A percentile compares a stretch with the other conserved stretches of the same genome.
phyloP scores from a whole-genome alignment of 2,888 invertebrate genomes.

The Clunio marinus region DNA sequence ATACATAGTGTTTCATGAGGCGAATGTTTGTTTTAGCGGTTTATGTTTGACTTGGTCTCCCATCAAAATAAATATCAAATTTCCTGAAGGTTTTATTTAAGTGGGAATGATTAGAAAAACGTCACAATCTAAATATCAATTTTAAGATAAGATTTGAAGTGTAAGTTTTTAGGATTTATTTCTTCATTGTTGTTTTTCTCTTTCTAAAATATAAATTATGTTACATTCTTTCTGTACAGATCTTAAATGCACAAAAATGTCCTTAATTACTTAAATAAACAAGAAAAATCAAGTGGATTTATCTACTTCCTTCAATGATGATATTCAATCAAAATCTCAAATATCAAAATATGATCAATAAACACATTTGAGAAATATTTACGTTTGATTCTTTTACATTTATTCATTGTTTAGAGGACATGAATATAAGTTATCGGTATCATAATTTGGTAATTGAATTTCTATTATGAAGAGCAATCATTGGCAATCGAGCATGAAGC shows the following conservation, averaged over 20 bases:
- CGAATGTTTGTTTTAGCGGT: constrained; percentile 3
- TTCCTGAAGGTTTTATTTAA: constrained; percentile 23
- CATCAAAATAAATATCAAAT: constrained; percentile 37
- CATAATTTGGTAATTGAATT: constrained; percentile 27
- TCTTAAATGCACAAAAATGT: too few species aligned
- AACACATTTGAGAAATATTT: background rate
- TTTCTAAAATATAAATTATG: too few species aligned
- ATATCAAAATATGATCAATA: constrained; percentile 24
- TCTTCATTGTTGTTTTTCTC: too few species aligned
- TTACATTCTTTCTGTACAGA: too few species aligned
- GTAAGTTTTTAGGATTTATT: too few species aligned
- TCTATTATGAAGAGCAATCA: background rate
- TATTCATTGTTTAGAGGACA: constrained; percentile 1
- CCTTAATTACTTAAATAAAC: constrained; percentile 33
- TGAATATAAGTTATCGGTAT: background rate
- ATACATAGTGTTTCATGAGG: background rate
- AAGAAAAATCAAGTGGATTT: constrained; percentile 24
- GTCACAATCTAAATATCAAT: too few species aligned
- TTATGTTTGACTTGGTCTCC: constrained; percentile 12
- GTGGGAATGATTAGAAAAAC: background rate
- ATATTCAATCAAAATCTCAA: constrained; percentile 29
- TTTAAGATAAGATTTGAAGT: too few species aligned
- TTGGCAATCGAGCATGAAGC: constrained; percentile 2
- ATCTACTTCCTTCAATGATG: constrained; percentile 21
- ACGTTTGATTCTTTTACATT: background rate